Evolutionary conservation across 1,140 invertebrate species (phyloP).

Genomic region (Drosophila mojavensis): DNA sequence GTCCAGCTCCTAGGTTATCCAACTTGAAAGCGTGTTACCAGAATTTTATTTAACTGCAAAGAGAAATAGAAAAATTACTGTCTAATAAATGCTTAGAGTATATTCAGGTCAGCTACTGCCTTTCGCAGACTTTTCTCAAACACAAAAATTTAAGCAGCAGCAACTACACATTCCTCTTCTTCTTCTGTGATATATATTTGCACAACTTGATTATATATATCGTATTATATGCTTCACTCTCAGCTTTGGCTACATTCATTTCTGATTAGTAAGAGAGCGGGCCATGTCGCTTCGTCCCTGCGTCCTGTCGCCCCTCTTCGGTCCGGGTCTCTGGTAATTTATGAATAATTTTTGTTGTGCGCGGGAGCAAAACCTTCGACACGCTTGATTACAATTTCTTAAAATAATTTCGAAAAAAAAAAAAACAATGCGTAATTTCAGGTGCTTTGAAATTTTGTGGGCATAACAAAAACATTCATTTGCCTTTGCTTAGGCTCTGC

Average conservation of each 20-base stretch:
- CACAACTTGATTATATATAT: neutral
- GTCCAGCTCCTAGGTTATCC: slow-evolving; percentile 35
- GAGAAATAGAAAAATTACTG: neutral
- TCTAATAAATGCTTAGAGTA: no score
- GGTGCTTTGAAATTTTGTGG: slow-evolving; percentile 19
- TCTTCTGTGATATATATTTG: no score
- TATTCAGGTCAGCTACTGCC: no score
- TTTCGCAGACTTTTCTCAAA: no score
- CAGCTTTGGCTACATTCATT: slow-evolving; percentile 35
- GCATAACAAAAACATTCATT: slow-evolving; percentile 50
- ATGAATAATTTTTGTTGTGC: slow-evolving; percentile 55
- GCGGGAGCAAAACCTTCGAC: slow-evolving; percentile 48
- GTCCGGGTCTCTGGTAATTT: slow-evolving; percentile 46
- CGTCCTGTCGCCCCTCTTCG: neutral
- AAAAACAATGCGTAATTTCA: slow-evolving; percentile 46
- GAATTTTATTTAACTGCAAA: slow-evolving; percentile 27
- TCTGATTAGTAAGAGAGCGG: slow-evolving; percentile 34
- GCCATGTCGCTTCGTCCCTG: slow-evolving; percentile 1
- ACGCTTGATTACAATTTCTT: slow-evolving; percentile 71
- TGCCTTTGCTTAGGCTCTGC: neutral
- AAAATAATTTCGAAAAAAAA: slow-evolving; percentile 61
- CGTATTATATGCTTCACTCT: neutral
- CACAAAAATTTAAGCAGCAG: no score
- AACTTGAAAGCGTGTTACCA: slow-evolving; percentile 44
- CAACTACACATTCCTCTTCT: no score